phyloP scores from a whole-genome alignment of 2,113 vertebrate genomes.

The Triplophysa dalaica region DNA sequence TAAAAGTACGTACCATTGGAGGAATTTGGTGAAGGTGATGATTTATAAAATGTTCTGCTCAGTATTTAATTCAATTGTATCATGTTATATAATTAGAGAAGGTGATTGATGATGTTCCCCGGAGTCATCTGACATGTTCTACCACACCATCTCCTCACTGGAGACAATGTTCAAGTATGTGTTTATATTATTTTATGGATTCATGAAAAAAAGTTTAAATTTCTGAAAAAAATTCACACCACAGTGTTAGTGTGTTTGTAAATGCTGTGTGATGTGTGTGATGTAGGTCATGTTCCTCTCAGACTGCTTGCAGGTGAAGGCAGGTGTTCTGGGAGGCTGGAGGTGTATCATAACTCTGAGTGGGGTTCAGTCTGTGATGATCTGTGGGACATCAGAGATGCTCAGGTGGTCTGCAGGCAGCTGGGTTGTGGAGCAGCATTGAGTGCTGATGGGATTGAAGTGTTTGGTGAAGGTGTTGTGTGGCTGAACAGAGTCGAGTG shows the following conservation, averaged over 20 bases:
- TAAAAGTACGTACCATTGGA: no score
- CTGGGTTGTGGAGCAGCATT: conserved; percentile 51
- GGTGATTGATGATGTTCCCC: no score
- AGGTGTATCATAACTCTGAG: not conserved
- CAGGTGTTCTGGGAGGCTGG: conserved; percentile 39
- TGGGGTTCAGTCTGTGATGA: conserved; percentile 41
- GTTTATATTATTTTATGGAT: not conserved
- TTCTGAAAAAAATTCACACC: not conserved
- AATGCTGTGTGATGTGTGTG: conserved; percentile 5
- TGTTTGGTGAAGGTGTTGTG: conserved; percentile 36
- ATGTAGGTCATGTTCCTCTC: not conserved
- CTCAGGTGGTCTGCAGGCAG: conserved; percentile 48
- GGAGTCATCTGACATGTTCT: no score
- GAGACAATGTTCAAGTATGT: no score
- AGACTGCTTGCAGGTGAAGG: conserved; percentile 12
- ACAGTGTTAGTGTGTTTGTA: not conserved
- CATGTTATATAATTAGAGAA: not conserved
- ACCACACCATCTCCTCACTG: no score
- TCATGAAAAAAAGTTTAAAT: not conserved
- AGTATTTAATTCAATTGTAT: not conserved
- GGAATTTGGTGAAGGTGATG: no score
- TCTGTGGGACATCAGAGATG: conserved; percentile 43
- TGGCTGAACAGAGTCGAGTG: conserved; percentile 49
- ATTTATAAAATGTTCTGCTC: not conserved
- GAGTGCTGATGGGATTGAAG: conserved; percentile 12